Conservation (phyloP, 2,797 vertebrate genomes). For the Ctenopoma multispine region DNA sequence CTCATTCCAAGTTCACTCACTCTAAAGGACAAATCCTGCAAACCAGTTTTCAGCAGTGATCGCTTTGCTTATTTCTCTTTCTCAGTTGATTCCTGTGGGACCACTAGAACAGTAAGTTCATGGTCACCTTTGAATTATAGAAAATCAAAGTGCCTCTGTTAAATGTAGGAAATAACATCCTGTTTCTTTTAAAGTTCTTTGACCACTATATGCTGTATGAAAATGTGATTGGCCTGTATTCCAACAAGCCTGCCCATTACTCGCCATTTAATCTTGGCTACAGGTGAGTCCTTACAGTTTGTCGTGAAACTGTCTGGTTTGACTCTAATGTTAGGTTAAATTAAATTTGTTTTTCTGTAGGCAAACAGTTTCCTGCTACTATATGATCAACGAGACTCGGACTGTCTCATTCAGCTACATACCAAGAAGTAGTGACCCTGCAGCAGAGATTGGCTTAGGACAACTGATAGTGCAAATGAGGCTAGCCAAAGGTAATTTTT, state of each 20-base stretch:
- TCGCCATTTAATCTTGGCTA: conserved; percentile 64
- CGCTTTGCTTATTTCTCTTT: conserved; percentile 81
- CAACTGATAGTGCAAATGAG: conserved; percentile 75
- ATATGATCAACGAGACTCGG: conserved; percentile 66
- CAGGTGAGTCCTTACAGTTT: conserved; percentile 45
- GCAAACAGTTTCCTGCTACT: conserved; percentile 80
- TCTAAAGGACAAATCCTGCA: conserved; percentile 82
- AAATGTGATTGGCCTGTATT: conserved; percentile 76
- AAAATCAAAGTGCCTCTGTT: background rate
- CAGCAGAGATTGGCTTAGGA: conserved; percentile 73
- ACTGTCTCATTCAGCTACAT: conserved; percentile 60
- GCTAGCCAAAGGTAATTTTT: conserved; percentile 71
- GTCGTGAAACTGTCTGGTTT: background rate
- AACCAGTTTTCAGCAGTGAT: conserved; percentile 72
- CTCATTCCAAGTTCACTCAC: conserved; percentile 78
- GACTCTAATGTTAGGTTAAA: too few relatives aligned
- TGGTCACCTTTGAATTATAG: rapidly evolving
- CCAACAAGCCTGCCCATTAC: background rate
- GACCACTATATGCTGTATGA: conserved; percentile 81
- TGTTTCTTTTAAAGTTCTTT: conserved; percentile 69
- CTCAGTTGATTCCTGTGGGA: conserved; percentile 78
- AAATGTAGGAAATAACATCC: rapidly evolving
- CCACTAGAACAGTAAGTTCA: conserved; percentile 74
- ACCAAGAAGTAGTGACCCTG: conserved; percentile 44
- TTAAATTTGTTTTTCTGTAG: too few relatives aligned